Evolutionary conservation across 2,888 invertebrate species (phyloP), one percentile per base, ranked within the genome.

Genomic region (Gandaritis pyraliata): DNA sequence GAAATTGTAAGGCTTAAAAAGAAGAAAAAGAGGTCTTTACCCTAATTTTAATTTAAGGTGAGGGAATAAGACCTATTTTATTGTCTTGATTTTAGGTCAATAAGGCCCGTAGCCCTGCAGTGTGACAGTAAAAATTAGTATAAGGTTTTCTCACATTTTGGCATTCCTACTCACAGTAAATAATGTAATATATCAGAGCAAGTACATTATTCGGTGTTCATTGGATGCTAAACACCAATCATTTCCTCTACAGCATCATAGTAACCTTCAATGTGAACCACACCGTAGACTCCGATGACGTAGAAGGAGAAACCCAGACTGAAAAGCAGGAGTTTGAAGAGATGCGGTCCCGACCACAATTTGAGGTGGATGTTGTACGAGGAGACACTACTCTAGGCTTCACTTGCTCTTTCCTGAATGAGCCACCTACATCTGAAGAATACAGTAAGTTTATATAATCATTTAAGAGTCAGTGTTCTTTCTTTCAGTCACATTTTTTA

Each of bases 261-360:
- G 94, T 99, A 47, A 95, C 94, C 58, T 96, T 98, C 85, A 98
- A 98, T 82, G 96, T 99, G 0, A 99, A 99, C 85, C 98, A 98
- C 86, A 97, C 98, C 0, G 98, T 99, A 0, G 98, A 98, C 81
- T 93, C 97, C 0, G 97, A 97, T 54, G 95, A 95, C 1, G 79
- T 94, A 4, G 96, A 95, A 50, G 94, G 95, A 1, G 94, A 95
- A 70, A 91, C 92, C 1, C 85, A 86, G 65, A 85, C 88, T 6
- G 95, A 96, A 58, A 96, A 96, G 85, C 94, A 95, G 47, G 96
- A 97, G 71, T 90, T 96, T 68, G 94, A 95, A 0, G 97, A 97
- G 85, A 95, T 98, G 95, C 95, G 96, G 66, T 98, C 98, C 50
- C 96, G 96, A 83, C 99, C 99, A 0, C 95, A 95, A 73, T 99